These are phyloP conservation scores for Periophthalmodon schlosseri DNA, from an alignment of 2,113 vertebrate species.

Conservation along the genomic window DNA sequence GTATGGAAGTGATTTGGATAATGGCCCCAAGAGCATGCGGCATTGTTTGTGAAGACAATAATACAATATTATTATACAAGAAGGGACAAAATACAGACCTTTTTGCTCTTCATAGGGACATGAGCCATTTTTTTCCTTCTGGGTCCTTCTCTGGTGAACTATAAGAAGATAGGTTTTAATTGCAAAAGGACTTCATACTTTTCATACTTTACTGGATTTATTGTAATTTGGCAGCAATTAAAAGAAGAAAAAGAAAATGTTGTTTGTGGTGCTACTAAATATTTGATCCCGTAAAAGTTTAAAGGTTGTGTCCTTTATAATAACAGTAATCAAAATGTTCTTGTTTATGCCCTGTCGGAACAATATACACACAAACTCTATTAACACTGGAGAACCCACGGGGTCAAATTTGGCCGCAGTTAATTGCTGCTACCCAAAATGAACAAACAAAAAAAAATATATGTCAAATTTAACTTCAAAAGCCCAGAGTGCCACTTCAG, in stretches of 20 bases:
- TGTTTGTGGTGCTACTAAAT: neutral
- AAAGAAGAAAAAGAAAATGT: neutral
- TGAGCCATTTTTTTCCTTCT: neutral
- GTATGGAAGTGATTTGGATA: too few species aligned
- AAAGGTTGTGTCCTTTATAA: too few species aligned
- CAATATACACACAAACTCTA: neutral
- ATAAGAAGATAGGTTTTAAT: conserved; percentile 9
- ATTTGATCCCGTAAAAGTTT: neutral
- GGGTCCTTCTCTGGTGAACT: conserved; percentile 57
- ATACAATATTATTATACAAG: too few species aligned
- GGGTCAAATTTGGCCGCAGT: too few species aligned
- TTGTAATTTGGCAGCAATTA: neutral
- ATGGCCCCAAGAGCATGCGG: too few species aligned
- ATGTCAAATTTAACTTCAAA: too few species aligned
- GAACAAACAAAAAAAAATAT: too few species aligned
- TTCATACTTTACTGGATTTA: neutral
- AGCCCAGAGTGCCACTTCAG: too few species aligned
- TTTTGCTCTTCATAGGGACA: conserved; percentile 26
- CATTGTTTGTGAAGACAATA: too few species aligned
- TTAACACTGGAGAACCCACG: neutral
- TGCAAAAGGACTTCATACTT: neutral
- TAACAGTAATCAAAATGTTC: too few species aligned
- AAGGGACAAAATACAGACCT: conserved; percentile 35
- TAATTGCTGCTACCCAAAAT: too few species aligned
- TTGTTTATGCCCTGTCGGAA: too few species aligned